Base-by-base conservation (phyloP, 2,888 invertebrate species). In the Orthosia gothica region DNA sequence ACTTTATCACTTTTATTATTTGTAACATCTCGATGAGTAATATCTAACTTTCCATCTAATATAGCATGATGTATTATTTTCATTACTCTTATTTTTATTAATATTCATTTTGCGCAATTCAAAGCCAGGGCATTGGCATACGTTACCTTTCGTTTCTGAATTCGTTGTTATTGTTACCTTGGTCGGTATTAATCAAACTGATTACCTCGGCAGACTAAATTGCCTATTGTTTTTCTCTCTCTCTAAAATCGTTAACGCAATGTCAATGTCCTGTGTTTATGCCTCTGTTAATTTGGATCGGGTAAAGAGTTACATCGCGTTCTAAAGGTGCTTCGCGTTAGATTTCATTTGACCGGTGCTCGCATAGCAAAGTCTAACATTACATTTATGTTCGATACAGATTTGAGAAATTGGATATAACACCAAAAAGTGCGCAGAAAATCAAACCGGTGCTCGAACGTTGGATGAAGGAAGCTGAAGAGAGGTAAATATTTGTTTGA, bases 381-480 rank as follows among this genome's bases (percentile, higher is more conserved):
- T 92, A 93, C 89, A 95, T 96, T 96, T 93, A 94, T 97, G 95
- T 97, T 97, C 95, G 94, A 97, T 97, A 93, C 97, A 99, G 99
- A 98, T 99, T 99, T 97, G 99, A 99, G 97, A 99, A 99, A 97
- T 97, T 99, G 97, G 99, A 99, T 97, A 99, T 99, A 92, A 99
- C 99, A 92, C 99, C 99, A 94, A 99, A 99, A 97, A 99, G 99
- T 97, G 99, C 99, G 92, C 99, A 99, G 97, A 99, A 99, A 97
- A 99, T 99, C 94, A 99, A 99, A 96, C 99, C 99, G 88, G 99
- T 99, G 90, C 97, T 99, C 93, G 99, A 99, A 96, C 98, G 98
- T 96, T 99, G 99, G 99, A 99, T 99, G 99, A 98, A 98, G 96
- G 99, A 99, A 96, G 99, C 99, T 70, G 99, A 99, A 97, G 99